Evolutionary conservation across 1,140 invertebrate genomes (phyloP), one percentile per base, ranked within the genome.

Genomic region (Sipha flava): DNA sequence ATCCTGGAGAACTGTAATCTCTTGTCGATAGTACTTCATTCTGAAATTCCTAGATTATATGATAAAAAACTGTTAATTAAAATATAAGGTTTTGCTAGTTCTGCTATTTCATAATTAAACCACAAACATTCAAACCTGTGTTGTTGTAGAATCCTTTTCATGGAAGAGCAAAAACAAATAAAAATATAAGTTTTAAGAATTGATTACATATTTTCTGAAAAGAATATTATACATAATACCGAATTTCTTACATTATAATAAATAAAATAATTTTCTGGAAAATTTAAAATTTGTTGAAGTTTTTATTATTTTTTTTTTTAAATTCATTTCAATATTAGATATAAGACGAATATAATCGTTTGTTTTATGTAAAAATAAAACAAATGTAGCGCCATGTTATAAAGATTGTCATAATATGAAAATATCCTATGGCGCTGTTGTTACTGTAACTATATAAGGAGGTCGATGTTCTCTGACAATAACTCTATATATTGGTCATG

Each of bases 401-500:
- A 47, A 73, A 34, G 9, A 73, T 73, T 14, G 52, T 37, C 47
- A 37, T 37, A 37, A 7, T 31, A 73, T 52, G 29, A 26, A 73
- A 73, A 54, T 54, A 49, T 73, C 29, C 34, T 49, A 73, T 54
- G 29, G 49, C 29, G 14, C 16, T 54, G 29, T 18, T 52, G 16
- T 6, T 49, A 45, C 21, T 23, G 14, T 45, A 26, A 68, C 26
- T 43, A 49, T 72, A 37, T 43, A 21, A 75, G n/a, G 34, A 77
- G 73, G 73, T 77, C 73, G 34, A 77, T 43, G 73, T 77, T 77
- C 73, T 59, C 49, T 54, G 47, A 77, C 52, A 77, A 77, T 77
- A 34, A 57, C 31, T 37, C 23, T 0, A 21, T 29, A 43, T 23
- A 77, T 77, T 77, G 73, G 73, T 77, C 73, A 77, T 77, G 49